Evolutionary conservation across 2,888 invertebrate species (phyloP).

Genomic region (Drosophila recens): DNA sequence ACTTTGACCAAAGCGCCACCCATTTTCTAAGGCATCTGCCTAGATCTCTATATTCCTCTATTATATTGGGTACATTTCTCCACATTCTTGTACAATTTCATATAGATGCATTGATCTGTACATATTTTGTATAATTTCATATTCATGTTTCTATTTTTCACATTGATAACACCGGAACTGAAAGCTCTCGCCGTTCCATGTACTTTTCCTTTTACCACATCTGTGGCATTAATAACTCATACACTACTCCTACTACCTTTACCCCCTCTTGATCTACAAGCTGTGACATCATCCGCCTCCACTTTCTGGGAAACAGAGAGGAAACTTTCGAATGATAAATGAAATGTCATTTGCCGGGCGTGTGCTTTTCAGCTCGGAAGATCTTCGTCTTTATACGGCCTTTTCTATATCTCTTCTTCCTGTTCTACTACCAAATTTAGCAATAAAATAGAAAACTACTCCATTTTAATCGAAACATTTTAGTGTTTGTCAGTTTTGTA

Average conservation of each 20-base stretch:
- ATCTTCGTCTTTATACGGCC: slow-evolving; percentile 14
- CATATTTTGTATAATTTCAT: slow-evolving; percentile 69
- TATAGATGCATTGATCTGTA: neutral
- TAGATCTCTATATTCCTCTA: neutral
- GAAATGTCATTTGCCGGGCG: slow-evolving; percentile 70
- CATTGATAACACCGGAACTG: slow-evolving; percentile 75
- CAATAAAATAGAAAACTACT: neutral
- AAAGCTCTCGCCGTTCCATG: slow-evolving; percentile 36
- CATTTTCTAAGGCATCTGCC: slow-evolving; percentile 52
- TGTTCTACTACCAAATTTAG: neutral
- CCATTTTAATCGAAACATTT: neutral
- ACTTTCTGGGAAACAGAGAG: slow-evolving; percentile 38
- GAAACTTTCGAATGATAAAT: slow-evolving; percentile 61
- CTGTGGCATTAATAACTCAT: slow-evolving; percentile 58
- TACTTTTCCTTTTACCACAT: slow-evolving; percentile 24
- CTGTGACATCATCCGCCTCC: slow-evolving; percentile 51
- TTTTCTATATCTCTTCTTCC: neutral
- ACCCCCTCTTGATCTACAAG: neutral
- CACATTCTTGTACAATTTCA: slow-evolving; percentile 1
- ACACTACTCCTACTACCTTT: neutral
- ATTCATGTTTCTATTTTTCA: slow-evolving; percentile 76
- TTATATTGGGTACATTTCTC: neutral
- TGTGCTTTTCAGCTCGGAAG: slow-evolving; percentile 31
- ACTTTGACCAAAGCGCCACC: slow-evolving; percentile 74
- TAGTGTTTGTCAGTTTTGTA: neutral